Evolutionary conservation across 1,140 invertebrate genomes (phyloP), one percentile per base, ranked within the genome.

Genomic region (Cotesia typhae): DNA sequence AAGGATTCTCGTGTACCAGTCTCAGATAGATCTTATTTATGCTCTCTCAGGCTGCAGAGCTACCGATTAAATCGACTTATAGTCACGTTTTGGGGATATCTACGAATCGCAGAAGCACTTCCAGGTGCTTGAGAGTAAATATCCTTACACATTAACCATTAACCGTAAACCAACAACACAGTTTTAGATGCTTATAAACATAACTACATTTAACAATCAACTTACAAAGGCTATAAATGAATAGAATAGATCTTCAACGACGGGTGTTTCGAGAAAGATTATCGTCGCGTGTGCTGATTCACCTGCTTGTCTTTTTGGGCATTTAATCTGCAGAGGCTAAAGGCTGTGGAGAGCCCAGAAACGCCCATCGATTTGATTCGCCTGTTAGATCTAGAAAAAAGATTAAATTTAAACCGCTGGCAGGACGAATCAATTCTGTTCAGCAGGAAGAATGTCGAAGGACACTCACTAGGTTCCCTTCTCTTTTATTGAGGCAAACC

Each of bases 21-120:
- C 51, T 77, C 66, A 79, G 79, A 81, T 82, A 82, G 79, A 85
- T 84, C 83, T 87, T 85, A 84, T 87, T 86, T 85, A 86, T 85
- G 83, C 77, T 79, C 69, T 76, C 82, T 76, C 76, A 52, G 14
- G 51, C 28, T 41, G 28, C 17, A 64, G 60, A 70, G 82, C 83
- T 84, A 84, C 84, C 82, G 82, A 86, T 85, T 81, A 83, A 82
- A 80, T 84, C 78, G 79, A 83, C 79, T 74, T 64, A 67, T 52
- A 9, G 37, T 38, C 51, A 38, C 38, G 52, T 38, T 35, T 36
- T 36, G 12, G 10, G 36, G 35, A 38, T 63, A 63, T 63, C 7
- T 6, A 63, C 35, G 36, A 38, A 63, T 38, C 64, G 47, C 41
- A 52, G 41, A 52, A 41, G 60, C 38, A 51, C 41, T 51, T 37